These are phyloP conservation scores for Drosophila kuntzei DNA, from an alignment of 2,888 invertebrate species.

Conservation along the genomic window DNA sequence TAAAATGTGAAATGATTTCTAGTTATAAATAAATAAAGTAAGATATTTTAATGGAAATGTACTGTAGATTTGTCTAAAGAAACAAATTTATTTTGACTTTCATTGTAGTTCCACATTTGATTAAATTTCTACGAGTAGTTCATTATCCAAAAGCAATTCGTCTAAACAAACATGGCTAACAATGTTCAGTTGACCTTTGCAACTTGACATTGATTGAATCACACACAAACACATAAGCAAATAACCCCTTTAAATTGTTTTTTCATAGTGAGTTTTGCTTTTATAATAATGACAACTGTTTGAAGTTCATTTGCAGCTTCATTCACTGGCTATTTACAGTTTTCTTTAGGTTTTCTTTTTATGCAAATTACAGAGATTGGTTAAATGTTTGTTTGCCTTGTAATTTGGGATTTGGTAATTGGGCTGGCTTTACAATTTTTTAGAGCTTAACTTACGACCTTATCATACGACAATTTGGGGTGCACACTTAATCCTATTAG, in stretches of 20 bases:
- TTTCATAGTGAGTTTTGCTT: not conserved
- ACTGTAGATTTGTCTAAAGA: too few species aligned
- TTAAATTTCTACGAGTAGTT: not conserved
- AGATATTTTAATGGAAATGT: too few species aligned
- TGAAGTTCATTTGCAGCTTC: slow-evolving; percentile 17
- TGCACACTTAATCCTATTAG: slow-evolving; percentile 44
- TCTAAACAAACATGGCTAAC: not conserved
- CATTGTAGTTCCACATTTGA: not conserved
- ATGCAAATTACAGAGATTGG: not conserved
- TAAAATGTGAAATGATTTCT: too few species aligned
- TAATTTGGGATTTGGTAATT: not conserved
- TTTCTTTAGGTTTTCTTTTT: slow-evolving; percentile 17
- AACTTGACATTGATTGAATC: slow-evolving; percentile 38
- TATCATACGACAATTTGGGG: slow-evolving; percentile 32
- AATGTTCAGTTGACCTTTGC: slow-evolving; percentile 5
- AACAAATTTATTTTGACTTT: not conserved
- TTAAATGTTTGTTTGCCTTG: not conserved
- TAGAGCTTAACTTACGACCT: slow-evolving; percentile 31
- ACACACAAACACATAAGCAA: not conserved
- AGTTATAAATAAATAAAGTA: too few species aligned
- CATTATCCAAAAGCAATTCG: not conserved
- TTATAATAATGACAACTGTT: slow-evolving; percentile 13
- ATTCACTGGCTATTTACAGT: slow-evolving; percentile 32
- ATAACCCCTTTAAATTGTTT: not conserved
- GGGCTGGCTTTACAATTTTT: slow-evolving; percentile 54